Evolutionary conservation across 2,113 vertebrate species (phyloP).

Genomic region (Garra rufa): DNA sequence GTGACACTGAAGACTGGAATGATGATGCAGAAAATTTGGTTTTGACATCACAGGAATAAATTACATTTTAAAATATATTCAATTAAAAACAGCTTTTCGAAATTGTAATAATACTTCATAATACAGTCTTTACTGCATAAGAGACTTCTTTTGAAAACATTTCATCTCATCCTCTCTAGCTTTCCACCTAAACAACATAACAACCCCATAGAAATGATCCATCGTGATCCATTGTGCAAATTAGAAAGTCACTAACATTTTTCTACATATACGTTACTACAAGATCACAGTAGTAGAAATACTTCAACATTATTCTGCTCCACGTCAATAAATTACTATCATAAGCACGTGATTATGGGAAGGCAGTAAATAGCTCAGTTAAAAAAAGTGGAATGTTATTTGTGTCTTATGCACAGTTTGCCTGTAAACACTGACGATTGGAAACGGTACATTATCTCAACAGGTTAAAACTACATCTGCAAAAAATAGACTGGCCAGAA

Average conservation of each 20-base stretch:
- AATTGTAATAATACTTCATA: neutral
- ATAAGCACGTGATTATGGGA: neutral
- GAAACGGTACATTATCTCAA: conserved; percentile 19
- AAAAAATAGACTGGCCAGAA: conserved; percentile 14
- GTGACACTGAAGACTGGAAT: too few species aligned
- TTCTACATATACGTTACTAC: neutral
- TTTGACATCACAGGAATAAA: neutral
- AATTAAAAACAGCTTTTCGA: too few species aligned
- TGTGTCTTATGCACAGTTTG: neutral
- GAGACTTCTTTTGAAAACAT: neutral
- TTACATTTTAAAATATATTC: too few species aligned
- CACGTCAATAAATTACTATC: neutral
- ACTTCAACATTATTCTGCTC: neutral
- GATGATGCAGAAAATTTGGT: neutral
- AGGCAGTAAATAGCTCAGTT: neutral
- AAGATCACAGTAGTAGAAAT: conserved; percentile 14
- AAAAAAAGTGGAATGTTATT: conserved; percentile 6
- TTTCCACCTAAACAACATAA: neutral
- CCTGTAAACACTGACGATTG: conserved; percentile 16
- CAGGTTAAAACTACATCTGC: conserved; percentile 23
- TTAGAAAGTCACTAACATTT: neutral
- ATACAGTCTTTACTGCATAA: neutral
- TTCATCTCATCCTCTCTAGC: neutral
- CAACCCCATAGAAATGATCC: neutral
- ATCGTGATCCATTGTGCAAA: neutral